These are phyloP conservation scores for Ficedula albicollis DNA, from an alignment of 2,797 vertebrate genomes.

Conservation along the genomic window DNA sequence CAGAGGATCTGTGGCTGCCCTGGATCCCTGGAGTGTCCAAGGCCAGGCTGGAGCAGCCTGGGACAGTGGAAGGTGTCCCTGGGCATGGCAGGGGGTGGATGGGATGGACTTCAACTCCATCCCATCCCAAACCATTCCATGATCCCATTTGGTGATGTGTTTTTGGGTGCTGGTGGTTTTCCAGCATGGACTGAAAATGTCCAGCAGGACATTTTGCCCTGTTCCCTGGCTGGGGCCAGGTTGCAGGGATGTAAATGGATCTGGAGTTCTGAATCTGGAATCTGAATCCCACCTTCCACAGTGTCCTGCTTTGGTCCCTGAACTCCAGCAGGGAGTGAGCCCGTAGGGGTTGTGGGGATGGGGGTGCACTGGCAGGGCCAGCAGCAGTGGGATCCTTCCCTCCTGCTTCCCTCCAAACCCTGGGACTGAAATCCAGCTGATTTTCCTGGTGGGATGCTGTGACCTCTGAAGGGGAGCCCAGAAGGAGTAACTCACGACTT, in stretches of 20 bases:
- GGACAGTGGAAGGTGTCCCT: accelerated
- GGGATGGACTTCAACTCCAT: accelerated
- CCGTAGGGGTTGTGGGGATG: accelerated
- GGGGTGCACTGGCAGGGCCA: neutral
- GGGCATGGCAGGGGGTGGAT: neutral
- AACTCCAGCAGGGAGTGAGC: accelerated
- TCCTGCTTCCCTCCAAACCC: neutral
- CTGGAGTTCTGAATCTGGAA: neutral
- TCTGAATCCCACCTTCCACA: neutral
- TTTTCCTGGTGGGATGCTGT: neutral
- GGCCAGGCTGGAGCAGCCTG: neutral
- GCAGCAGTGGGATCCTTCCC: neutral
- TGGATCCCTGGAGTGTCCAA: neutral
- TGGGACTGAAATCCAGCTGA: neutral
- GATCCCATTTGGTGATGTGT: accelerated
- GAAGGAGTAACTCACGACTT: neutral
- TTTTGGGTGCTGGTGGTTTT: neutral
- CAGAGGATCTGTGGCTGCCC: no score
- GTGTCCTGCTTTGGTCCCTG: accelerated
- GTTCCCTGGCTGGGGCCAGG: neutral
- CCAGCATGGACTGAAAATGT: accelerated
- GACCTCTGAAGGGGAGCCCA: neutral
- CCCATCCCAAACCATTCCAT: neutral
- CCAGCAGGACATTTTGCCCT: no score
- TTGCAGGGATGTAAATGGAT: accelerated